Base-by-base conservation (phyloP, 2,888 invertebrate genomes). In the Pyrocoelia pectoralis region DNA sequence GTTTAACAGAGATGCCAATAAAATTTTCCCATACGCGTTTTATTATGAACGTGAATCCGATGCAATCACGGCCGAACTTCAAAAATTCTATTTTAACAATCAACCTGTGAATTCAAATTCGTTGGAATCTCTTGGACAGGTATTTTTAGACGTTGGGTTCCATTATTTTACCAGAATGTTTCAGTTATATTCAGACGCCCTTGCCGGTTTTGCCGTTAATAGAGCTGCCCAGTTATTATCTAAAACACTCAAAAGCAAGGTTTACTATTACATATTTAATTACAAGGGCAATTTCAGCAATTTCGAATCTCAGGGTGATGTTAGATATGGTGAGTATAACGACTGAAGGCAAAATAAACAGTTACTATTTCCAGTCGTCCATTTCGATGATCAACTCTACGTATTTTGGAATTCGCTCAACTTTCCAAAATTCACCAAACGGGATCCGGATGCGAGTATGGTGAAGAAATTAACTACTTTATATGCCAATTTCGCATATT, bases 1-100 rank as follows among this genome's bases (percentile, higher is more conserved):
- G 28, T 79, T 89, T 72, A 86, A 89, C 72, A 74, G 81, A 0
- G 82, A 90, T 48, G 91, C 89, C 82, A 83, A 87, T 1, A 79
- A 79, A 33, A 68, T 87, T 10, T 89, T 90, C 0, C 91, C 91
- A 0, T 86, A 90, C 15, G 83, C 86, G 2, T 90, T 91, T 72
- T 69, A 83, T 1, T 86, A 86, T 63, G 86, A 91, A 66, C 83
- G 85, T 2, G 81, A 83, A 2, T 83, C 83, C n/a, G 77, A 77
- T n/a, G 76, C 80, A 2, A 84, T 87, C 0, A 86, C 84, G 40
- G 77, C 77, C 24, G 81, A 82, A 17, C 73, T 91, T 2, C 83
- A 82, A 58, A 75, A 79, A 2, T 83, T 81, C 51, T 88, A 87
- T 68, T 80, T 86, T 14, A 73, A 78, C 1, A 79, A 80, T 46